Evolutionary conservation across 2,113 vertebrate genomes (phyloP).

Genomic region (Oryzias javanicus): DNA sequence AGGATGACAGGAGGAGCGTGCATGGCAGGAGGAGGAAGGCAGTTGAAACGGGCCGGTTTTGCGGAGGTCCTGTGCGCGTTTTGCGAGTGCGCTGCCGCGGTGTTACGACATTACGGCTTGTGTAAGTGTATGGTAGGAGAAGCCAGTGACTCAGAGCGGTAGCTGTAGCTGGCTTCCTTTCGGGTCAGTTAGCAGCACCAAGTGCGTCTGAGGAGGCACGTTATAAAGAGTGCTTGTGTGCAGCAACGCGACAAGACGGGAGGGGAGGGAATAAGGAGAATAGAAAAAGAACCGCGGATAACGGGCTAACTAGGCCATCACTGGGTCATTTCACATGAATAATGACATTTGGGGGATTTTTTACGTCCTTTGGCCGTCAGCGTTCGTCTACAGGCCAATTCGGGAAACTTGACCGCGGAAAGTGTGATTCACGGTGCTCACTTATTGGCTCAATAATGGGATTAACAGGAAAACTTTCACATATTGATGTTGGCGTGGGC

Average conservation of each 20-base stretch:
- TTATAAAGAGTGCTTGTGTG: conserved; percentile 59
- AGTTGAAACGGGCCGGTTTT: conserved; percentile 27
- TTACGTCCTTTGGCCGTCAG: conserved; percentile 46
- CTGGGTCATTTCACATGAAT: conserved; percentile 70
- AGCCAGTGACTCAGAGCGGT: conserved; percentile 66
- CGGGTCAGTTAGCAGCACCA: conserved; percentile 76
- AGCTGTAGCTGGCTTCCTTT: conserved; percentile 72
- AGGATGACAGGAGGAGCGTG: conserved; percentile 28
- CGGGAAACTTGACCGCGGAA: conserved; percentile 46
- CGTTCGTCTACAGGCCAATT: conserved; percentile 51
- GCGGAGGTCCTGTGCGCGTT: conserved; percentile 21
- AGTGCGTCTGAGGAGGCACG: conserved; percentile 67
- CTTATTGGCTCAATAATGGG: conserved; percentile 42
- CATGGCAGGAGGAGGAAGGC: conserved; percentile 12
- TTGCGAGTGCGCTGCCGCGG: conserved; percentile 38
- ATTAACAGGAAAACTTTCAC: conserved; percentile 23
- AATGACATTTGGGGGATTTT: conserved; percentile 60
- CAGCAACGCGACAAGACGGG: conserved; percentile 34
- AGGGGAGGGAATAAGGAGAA: conserved; percentile 3
- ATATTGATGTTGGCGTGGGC: conserved; percentile 25
- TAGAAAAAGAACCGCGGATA: conserved; percentile 29
- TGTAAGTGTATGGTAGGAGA: conserved; percentile 61
- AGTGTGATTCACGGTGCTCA: conserved; percentile 45
- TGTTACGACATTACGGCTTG: conserved; percentile 50
- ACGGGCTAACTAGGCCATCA: conserved; percentile 62